Percentiles rank a stretch among this genome's conserved stretches.
phyloP scores from a whole-genome alignment of 2,888 invertebrate genomes.

The Monochamus alternatus region DNA sequence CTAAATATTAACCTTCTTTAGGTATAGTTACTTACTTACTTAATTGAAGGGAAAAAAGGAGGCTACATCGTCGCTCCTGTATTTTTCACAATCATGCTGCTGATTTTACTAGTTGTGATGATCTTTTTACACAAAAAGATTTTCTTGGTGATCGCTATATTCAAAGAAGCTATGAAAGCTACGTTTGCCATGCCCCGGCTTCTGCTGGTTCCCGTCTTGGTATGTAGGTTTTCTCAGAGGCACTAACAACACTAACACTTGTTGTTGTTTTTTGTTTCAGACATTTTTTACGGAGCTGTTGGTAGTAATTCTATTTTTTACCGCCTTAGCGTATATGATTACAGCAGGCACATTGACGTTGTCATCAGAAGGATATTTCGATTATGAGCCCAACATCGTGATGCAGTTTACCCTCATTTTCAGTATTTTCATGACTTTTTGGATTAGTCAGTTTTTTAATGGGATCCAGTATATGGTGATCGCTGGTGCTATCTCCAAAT shows the following conservation, averaged over 20 bases:
- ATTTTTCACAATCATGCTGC: conserved; percentile 47
- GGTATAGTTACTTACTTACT: too few species aligned
- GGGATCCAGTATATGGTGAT: conserved; percentile 78
- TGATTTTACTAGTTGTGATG: conserved; percentile 45
- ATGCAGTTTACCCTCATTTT: conserved; percentile 61
- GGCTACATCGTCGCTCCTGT: conserved; percentile 2
- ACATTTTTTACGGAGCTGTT: conserved; percentile 70
- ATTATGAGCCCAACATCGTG: conserved; percentile 50
- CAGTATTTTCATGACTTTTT: conserved; percentile 73
- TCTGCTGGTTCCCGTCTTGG: conserved; percentile 73
- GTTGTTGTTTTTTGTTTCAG: conserved; percentile 52
- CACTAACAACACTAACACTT: background rate
- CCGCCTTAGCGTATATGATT: conserved; percentile 48
- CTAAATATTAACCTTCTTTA: too few species aligned
- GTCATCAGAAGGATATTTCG: conserved; percentile 35
- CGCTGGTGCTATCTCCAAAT: conserved; percentile 75
- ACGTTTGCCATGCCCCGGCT: conserved; percentile 73
- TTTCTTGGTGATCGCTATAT: conserved; percentile 73
- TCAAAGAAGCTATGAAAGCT: conserved; percentile 75
- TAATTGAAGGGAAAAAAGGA: background rate
- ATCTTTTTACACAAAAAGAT: conserved; percentile 66
- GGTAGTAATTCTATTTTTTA: conserved; percentile 64
- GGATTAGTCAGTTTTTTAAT: conserved; percentile 76
- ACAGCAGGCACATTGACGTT: conserved; percentile 48
- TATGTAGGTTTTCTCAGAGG: conserved; percentile 58